phyloP scores from a whole-genome alignment of 2,888 invertebrate species.

The Isoperla grammatica region DNA sequence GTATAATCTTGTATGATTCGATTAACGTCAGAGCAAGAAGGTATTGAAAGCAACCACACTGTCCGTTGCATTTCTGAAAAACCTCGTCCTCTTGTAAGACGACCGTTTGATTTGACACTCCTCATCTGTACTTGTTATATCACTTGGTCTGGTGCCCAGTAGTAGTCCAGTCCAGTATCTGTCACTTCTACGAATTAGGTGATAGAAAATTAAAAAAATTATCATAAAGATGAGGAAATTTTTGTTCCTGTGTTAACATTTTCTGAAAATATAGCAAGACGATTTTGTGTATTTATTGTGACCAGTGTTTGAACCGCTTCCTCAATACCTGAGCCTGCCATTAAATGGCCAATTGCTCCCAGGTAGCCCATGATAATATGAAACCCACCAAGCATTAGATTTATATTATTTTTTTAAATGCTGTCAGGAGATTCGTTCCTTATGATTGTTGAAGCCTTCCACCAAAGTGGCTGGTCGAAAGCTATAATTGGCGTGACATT shows the following conservation, averaged over 20 bases:
- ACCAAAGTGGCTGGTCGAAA: slow-evolving; percentile 18
- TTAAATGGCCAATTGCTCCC: not conserved
- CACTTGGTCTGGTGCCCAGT: slow-evolving; percentile 7
- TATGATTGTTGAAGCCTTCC: not conserved
- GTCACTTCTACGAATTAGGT: slow-evolving; percentile 10
- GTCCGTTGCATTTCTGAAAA: not conserved
- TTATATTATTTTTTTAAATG: not conserved
- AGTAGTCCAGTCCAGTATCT: slow-evolving; percentile 18
- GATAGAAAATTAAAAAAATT: slow-evolving; percentile 6
- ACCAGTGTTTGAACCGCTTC: not conserved
- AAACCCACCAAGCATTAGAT: slow-evolving; percentile 7
- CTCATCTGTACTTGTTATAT: slow-evolving; percentile 15
- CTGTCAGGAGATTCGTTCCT: not conserved
- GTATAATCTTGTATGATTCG: slow-evolving; percentile 24
- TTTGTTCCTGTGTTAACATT: slow-evolving; percentile 1
- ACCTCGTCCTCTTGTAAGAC: slow-evolving; percentile 19
- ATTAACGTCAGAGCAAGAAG: slow-evolving; percentile 34
- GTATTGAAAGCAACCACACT: slow-evolving; percentile 31
- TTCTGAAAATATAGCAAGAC: slow-evolving; percentile 11
- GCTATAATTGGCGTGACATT: slow-evolving; percentile 19
- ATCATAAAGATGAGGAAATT: not conserved
- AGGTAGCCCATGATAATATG: not conserved
- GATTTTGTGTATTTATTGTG: slow-evolving; percentile 13
- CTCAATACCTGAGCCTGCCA: not conserved
- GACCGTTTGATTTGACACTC: slow-evolving; percentile 13